These are phyloP conservation scores for Andrena bicolor DNA, from an alignment of 2,888 invertebrate species.

Conservation along the genomic window DNA sequence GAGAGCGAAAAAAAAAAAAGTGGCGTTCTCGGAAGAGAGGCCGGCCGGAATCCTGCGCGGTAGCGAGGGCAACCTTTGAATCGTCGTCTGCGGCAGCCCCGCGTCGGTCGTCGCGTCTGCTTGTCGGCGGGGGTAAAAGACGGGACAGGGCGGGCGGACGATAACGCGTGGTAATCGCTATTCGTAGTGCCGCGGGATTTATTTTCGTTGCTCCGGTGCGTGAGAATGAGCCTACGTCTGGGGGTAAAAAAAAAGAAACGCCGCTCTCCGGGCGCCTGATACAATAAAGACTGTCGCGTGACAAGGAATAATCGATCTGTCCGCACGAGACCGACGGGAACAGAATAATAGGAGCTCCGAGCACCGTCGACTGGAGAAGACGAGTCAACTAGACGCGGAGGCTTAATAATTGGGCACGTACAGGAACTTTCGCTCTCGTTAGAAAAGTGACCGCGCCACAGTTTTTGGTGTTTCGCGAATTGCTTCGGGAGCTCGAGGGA, in stretches of 20 bases:
- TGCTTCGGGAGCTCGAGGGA: not conserved
- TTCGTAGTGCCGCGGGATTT: conserved; percentile 63
- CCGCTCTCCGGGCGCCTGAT: not conserved
- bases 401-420: no score
- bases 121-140: conserved; percentile 33
- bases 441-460: no score
- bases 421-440: no score
- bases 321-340: not conserved
- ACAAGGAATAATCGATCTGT: conserved; percentile 9
- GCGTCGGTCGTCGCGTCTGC: conserved; percentile 21
- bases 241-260: conserved; percentile 24
- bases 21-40: conserved; percentile 76
- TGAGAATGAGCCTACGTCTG: conserved; percentile 42
- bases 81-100: conserved; percentile 49
- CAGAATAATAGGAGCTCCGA: not conserved
- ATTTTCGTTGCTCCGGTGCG: conserved; percentile 64
- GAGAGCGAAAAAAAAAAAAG: conserved; percentile 36
- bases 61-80: conserved; percentile 53
- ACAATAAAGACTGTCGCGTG: conserved; percentile 4
- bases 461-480: no score
- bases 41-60: conserved; percentile 59
- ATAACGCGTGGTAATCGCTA: conserved; percentile 65
- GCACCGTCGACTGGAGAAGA: not conserved
- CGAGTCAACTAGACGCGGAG: no score
- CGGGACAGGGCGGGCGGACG: conserved; percentile 42